These are phyloP conservation scores for Drosophila barbarae DNA, from an alignment of 2,888 invertebrate species.

Conservation along the genomic window DNA sequence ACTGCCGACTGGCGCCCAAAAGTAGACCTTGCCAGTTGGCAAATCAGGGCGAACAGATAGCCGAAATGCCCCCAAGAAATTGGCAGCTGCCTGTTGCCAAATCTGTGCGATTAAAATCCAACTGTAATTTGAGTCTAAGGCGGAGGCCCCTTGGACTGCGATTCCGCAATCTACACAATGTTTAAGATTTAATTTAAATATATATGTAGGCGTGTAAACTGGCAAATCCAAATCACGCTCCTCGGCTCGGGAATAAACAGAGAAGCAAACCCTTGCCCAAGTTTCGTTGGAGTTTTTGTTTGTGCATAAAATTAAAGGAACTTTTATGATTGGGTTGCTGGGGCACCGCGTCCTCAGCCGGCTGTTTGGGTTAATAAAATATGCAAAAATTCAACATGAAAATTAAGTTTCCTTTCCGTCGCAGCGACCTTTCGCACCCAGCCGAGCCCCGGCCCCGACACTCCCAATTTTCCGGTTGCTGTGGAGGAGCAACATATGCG, in stretches of 20 bases:
- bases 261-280: conserved; percentile 42
- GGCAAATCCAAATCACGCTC: conserved; percentile 41
- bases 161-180: conserved; percentile 32
- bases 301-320: conserved; percentile 69
- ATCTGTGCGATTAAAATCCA: conserved; percentile 40
- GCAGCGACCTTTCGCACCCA: conserved; percentile 37
- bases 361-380: conserved; percentile 71
- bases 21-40: conserved; percentile 10
- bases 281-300: conserved; percentile 63
- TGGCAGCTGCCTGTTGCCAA: conserved; percentile 22
- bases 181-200: conserved; percentile 68
- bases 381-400: conserved; percentile 66
- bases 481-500: conserved; percentile 25
- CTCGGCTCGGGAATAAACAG: conserved; percentile 36
- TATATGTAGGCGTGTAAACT: conserved; percentile 14
- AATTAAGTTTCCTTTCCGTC: conserved; percentile 62
- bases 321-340: conserved; percentile 71
- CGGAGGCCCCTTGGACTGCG: neutral
- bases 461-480: neutral
- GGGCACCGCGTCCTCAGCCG: conserved; percentile 51
- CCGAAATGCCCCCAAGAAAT: neutral
- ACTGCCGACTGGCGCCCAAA: conserved; percentile 5
- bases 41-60: neutral
- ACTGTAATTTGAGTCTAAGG: conserved; percentile 24
- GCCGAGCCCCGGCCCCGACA: neutral